phyloP scores from a whole-genome alignment of 1,140 invertebrate genomes.

The Parapsyche elsis region DNA sequence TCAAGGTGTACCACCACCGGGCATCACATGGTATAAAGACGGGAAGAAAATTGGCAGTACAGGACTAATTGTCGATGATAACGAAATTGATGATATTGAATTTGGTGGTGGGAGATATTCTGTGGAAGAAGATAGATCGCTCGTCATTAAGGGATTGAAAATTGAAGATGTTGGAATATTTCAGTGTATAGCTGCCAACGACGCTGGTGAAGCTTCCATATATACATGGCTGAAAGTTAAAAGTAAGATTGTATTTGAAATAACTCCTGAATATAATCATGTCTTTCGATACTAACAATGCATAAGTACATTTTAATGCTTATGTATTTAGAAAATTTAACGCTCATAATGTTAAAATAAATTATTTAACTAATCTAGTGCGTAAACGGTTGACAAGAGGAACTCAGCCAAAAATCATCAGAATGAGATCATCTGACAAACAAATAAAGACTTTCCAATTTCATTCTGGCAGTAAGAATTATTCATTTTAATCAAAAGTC shows the following conservation, averaged over 20 bases:
- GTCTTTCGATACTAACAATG: too few relatives aligned
- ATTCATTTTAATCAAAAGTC: slow-evolving; percentile 49
- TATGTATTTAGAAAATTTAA: too few relatives aligned
- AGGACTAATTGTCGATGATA: slow-evolving; percentile 61
- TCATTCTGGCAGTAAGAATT: slow-evolving; percentile 68
- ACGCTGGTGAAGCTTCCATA: slow-evolving; percentile 88
- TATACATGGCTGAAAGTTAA: slow-evolving; percentile 95
- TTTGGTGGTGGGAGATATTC: slow-evolving; percentile 68
- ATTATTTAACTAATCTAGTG: slow-evolving; percentile 57
- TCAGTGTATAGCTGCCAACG: slow-evolving; percentile 92
- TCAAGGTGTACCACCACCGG: slow-evolving; percentile 79
- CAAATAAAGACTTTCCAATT: slow-evolving; percentile 70
- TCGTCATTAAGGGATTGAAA: slow-evolving; percentile 84
- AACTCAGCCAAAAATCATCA: slow-evolving; percentile 68
- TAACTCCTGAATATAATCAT: neutral
- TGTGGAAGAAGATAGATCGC: slow-evolving; percentile 81
- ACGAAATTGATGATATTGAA: slow-evolving; percentile 63
- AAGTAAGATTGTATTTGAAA: slow-evolving; percentile 79
- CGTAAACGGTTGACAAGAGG: slow-evolving; percentile 61
- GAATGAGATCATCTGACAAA: slow-evolving; percentile 68
- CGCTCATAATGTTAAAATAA: too few relatives aligned
- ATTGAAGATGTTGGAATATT: slow-evolving; percentile 94
- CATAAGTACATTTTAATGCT: too few relatives aligned
- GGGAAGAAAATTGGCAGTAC: slow-evolving; percentile 66
- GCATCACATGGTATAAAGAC: slow-evolving; percentile 84